Base-by-base conservation (phyloP, 2,888 invertebrate genomes). In the Pelosia muscerda region DNA sequence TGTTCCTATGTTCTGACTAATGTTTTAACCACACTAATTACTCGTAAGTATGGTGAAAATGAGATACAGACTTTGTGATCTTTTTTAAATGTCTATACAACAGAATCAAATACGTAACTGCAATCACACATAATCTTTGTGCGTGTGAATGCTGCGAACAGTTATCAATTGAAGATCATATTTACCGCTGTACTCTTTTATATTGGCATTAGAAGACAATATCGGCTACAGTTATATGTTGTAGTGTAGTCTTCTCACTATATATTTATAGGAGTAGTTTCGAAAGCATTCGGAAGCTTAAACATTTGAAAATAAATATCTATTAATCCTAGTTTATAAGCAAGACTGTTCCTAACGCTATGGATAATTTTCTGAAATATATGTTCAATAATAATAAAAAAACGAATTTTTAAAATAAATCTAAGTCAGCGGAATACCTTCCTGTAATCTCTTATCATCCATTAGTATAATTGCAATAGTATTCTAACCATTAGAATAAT, bases 161-260 rank as follows among this genome's bases (percentile, higher is more conserved):
- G 42, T 42, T 42, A 19, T 3, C 42, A 42, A 42, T 42, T 19
- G 19, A 19, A 42, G 42, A 38, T 6, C 42, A 42, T 19, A 42
- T 42, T 42, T 19, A 42, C 42, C 42, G 42, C 6, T 42, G 42
- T 19, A 2, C 4, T 42, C 19, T 49, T n/a, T 49, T 49, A n/a
- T n/a, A 49, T 49, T 49, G n/a, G 6, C 49, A 49, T 49, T n/a
- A 49, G 42, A 49, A n/a, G 49, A 49, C 49, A 49, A n/a, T 49
- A 19, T n/a, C 49, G n/a, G 49, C n/a, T 49, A 49, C 49, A 49
- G 49, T 49, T 49, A 42, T 42, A 38, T 38, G 38, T 42, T n/a
- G 4, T 42, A 19, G 13, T 2, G 15, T 38, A 38, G 19, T 42
- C 15, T 38, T 38, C 15, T 38, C 3, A 42, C 19, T 1, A 19